Evolutionary conservation across 2,888 invertebrate genomes (phyloP), one percentile per base, ranked within the genome.

Genomic region (Pyralis farinalis): DNA sequence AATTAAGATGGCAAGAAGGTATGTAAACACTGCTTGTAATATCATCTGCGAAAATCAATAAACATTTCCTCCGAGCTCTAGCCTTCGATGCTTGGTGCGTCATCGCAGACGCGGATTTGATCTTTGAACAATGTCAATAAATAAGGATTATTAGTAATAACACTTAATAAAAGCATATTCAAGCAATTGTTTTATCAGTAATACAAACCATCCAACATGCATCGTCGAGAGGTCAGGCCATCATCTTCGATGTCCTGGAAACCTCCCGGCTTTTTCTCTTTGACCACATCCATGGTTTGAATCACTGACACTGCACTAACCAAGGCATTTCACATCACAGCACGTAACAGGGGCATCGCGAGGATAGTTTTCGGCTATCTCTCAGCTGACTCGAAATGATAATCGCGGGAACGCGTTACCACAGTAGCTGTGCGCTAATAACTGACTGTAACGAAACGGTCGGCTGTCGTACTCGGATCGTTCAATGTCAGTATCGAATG

Each of bases 401-500:
- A 62, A 51, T 42, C 53, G 37, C 55, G 55, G 60, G 68, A 66
- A 60, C 77, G 76, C 72, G 74, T 74, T 72, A 66, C 62, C 76
- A 68, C 72, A 61, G 56, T 75, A 71, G 70, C 71, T 48, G 79
- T 71, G 68, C 65, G 78, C 71, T 71, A 81, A 79, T 82, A 79
- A 86, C 86, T 83, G 76, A 73, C 71, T 61, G 58, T 65, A 72
- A 76, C 72, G 69, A 69, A 72, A 69, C 70, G 70, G 71, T 64
- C 76, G 73, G 52, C 71, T 70, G 77, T 53, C 67, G 73, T 58
- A 67, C 74, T 74, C 71, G 55, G 63, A 55, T 58, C 70, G 69
- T 74, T 80, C 87, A 88, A 87, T 88, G 86, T 86, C 87, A 85
- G 80, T 81, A 86, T 79, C 73, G 84, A 78, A 73, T 76, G 82